phyloP scores from a whole-genome alignment of 2,888 invertebrate genomes.

The Hemicrepidius hirtus region DNA sequence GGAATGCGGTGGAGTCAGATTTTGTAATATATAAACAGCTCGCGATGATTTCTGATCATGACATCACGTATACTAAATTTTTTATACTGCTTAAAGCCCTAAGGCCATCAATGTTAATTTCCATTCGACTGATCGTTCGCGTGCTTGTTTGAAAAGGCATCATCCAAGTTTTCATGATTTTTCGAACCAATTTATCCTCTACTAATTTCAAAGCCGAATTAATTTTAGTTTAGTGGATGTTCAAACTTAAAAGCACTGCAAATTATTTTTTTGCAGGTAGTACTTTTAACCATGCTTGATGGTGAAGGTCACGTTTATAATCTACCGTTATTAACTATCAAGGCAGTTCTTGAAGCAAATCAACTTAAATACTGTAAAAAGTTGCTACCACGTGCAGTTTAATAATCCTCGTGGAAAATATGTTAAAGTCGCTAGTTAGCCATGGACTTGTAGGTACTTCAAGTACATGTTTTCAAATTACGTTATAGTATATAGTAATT shows the following conservation, averaged over 20 bases:
- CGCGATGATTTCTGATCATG: conserved; percentile 47
- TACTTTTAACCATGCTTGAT: too few relatives aligned
- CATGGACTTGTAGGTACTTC: too few relatives aligned
- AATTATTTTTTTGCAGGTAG: too few relatives aligned
- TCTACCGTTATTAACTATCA: conserved; percentile 10
- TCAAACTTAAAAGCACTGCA: too few relatives aligned
- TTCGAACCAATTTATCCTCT: conserved; percentile 2
- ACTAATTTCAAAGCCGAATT: background rate
- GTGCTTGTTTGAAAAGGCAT: background rate
- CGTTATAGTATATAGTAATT: too few relatives aligned
- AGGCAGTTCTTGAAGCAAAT: conserved; percentile 3
- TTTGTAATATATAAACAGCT: conserved; percentile 29
- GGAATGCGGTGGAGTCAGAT: conserved; percentile 24
- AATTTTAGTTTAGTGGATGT: too few relatives aligned
- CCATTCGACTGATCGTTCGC: background rate
- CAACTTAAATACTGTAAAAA: background rate
- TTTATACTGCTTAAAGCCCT: background rate
- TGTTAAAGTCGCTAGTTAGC: too few relatives aligned
- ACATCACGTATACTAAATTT: conserved; percentile 9
- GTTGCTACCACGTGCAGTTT: conserved; percentile 1
- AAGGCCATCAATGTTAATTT: conserved; percentile 3
- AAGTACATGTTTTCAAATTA: too few relatives aligned
- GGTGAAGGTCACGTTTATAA: conserved; percentile 14
- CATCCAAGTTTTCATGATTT: background rate
- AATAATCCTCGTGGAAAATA: too few relatives aligned